Percentiles rank a stretch among this genome's conserved stretches.
Evolutionary conservation across 2,888 invertebrate species (phyloP).

Genomic region (Mellilla xanthometata): DNA sequence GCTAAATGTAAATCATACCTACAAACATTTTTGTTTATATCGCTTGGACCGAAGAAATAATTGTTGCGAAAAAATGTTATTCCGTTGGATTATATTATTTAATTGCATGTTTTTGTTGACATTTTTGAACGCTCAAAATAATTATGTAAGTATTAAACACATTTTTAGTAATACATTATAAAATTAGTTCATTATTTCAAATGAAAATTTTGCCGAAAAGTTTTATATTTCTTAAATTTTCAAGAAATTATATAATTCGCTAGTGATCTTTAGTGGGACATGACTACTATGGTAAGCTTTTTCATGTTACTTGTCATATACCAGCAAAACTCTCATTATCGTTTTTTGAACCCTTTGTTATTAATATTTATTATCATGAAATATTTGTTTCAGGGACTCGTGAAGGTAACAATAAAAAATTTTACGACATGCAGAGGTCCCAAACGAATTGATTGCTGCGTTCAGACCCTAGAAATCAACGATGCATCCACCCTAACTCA

Average conservation of each 20-base stretch:
- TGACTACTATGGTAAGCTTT: too few species aligned
- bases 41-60: too few species aligned
- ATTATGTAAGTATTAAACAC: constrained; percentile 19
- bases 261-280: too few species aligned
- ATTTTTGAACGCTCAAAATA: constrained; percentile 1
- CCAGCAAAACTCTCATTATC: too few species aligned
- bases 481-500: background rate
- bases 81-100: constrained; percentile 6
- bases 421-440: constrained; percentile 9
- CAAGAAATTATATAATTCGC: too few species aligned
- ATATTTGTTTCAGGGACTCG: constrained; percentile 13
- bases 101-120: constrained; percentile 7
- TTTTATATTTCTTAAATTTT: too few species aligned
- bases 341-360: background rate
- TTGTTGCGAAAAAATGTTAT: too few species aligned
- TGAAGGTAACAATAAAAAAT: background rate
- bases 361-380: constrained; percentile 2
- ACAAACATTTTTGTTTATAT: too few species aligned
- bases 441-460: constrained; percentile 6
- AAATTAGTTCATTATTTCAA: too few species aligned
- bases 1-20: background rate
- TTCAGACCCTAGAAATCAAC: background rate
- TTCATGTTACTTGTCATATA: too few species aligned
- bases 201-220: too few species aligned
- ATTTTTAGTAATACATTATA: too few species aligned